These are phyloP conservation scores for Cherax destructor DNA, from an alignment of 1,140 invertebrate species.

Conservation along the genomic window DNA sequence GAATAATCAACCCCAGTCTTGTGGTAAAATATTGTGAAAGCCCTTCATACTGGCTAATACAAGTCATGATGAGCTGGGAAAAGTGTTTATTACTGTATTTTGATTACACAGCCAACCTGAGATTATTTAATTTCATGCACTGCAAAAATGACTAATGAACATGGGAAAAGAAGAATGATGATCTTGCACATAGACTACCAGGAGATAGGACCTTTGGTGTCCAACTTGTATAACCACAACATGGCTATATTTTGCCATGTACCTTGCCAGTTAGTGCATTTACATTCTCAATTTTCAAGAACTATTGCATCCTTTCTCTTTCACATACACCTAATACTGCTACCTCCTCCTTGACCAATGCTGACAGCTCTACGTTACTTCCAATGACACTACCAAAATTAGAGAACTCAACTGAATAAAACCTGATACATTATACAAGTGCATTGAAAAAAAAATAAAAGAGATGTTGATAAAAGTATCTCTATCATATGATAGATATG, in stretches of 20 bases:
- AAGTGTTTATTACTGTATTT: neutral
- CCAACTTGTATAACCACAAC: neutral
- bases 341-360: neutral
- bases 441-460: neutral
- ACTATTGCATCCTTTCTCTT: neutral
- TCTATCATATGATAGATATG: neutral
- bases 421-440: neutral
- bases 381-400: neutral
- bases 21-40: neutral
- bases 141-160: constrained; percentile 17
- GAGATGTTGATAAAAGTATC: neutral
- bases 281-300: neutral
- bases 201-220: neutral
- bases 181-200: neutral
- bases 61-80: neutral
- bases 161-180: neutral
- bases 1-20: neutral
- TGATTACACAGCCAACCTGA: constrained; percentile 43
- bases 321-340: neutral
- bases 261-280: neutral
- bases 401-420: constrained; percentile 10
- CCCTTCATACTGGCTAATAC: neutral
- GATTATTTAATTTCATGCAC: neutral
- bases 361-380: neutral
- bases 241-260: neutral